Percentiles rank a stretch among this genome's conserved stretches.
Conservation (phyloP, 2,113 vertebrate genomes). For the Corydoras sp. region DNA sequence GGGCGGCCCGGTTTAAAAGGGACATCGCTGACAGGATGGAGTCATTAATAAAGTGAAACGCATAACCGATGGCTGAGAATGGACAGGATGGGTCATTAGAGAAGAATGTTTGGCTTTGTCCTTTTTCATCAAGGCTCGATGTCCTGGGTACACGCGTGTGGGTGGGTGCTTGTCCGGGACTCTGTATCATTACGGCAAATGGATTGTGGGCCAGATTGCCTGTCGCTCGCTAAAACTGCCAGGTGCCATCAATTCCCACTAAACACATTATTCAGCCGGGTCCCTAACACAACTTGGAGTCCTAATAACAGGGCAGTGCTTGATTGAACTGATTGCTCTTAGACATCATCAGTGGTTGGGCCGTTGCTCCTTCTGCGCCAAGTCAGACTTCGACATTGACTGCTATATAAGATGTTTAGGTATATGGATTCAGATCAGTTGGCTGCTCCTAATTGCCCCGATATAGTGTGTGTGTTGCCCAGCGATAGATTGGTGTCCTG, state of each 20-base stretch:
- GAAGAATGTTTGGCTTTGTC: slow-evolving; percentile 54
- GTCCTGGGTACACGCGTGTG: slow-evolving; percentile 43
- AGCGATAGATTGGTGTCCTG: too few species aligned
- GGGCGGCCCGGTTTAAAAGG: slow-evolving; percentile 30
- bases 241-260: slow-evolving; percentile 57
- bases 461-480: too few species aligned
- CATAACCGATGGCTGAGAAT: slow-evolving; percentile 49
- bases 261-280: slow-evolving; percentile 54
- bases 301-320: slow-evolving; percentile 58
- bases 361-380: slow-evolving; percentile 22
- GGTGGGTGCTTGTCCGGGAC: slow-evolving; percentile 24
- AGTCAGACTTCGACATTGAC: slow-evolving; percentile 10
- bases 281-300: slow-evolving; percentile 54
- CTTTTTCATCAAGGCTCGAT: slow-evolving; percentile 53
- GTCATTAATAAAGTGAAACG: slow-evolving; percentile 49
- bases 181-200: slow-evolving; percentile 64
- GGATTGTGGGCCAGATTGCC: slow-evolving; percentile 61
- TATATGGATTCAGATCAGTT: too few species aligned
- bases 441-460: too few species aligned
- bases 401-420: background rate
- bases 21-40: slow-evolving; percentile 27
- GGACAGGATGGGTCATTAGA: slow-evolving; percentile 55
- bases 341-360: slow-evolving; percentile 46
- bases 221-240: slow-evolving; percentile 60
- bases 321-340: slow-evolving; percentile 57